Evolutionary conservation across 2,888 invertebrate genomes (phyloP).

Genomic region (Erpobdella octoculata): DNA sequence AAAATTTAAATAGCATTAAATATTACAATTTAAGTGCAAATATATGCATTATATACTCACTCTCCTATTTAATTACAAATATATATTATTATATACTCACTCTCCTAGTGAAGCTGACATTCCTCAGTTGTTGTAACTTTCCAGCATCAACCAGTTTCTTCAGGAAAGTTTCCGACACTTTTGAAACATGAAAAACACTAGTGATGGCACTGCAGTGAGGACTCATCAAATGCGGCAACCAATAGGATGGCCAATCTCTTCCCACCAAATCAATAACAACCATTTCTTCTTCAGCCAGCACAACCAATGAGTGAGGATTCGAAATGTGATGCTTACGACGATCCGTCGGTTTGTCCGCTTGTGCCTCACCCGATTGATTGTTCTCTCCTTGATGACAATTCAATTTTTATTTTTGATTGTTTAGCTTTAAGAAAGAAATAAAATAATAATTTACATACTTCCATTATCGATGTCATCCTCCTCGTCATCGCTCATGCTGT

Average conservation of each 20-base stretch:
- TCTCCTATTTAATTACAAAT: background rate
- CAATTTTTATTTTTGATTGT: background rate
- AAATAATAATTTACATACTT: background rate
- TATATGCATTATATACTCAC: background rate
- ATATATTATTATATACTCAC: background rate
- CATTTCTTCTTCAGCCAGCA: conserved; percentile 87
- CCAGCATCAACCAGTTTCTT: conserved; percentile 4
- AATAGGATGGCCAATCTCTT: conserved; percentile 20
- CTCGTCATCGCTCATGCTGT: background rate
- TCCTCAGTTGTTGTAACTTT: background rate
- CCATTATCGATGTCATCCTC: background rate
- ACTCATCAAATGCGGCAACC: conserved; percentile 20
- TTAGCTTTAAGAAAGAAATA: background rate
- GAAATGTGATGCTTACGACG: background rate
- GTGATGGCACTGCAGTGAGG: conserved; percentile 28
- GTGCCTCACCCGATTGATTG: background rate
- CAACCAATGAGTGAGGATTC: conserved; percentile 59
- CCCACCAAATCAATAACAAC: conserved; percentile 73
- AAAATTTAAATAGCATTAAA: too few species aligned
- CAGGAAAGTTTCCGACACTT: conserved; percentile 2
- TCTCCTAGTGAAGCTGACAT: conserved; percentile 12
- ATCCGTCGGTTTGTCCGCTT: background rate
- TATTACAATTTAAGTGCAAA: background rate
- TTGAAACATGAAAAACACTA: conserved; percentile 9
- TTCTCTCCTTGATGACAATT: too few species aligned